Evolutionary conservation across 2,888 invertebrate species (phyloP), one percentile per base, ranked within the genome.

Genomic region (Callosobruchus maculatus): DNA sequence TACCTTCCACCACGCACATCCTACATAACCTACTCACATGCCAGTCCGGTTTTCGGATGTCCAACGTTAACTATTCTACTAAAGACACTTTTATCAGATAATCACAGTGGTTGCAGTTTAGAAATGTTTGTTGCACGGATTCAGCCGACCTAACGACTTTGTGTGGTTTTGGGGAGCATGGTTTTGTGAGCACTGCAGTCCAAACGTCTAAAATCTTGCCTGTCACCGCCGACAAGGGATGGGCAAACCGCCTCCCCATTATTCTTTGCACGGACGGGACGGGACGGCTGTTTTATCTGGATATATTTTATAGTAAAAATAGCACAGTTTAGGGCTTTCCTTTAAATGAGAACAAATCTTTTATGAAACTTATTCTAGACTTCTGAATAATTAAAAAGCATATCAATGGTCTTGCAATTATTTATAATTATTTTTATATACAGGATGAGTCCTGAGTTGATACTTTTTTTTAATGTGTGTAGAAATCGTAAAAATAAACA

Each of bases 101-200:
- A 79, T 79, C 79, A 79, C 79, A 78, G 78, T 75, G 75, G 78
- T 78, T 78, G 74, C 75, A 74, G 70, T 77, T 77, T 76, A 74
- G 74, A 75, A 79, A 72, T 71, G 26, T 68, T 72, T 71, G 74
- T 76, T 75, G 76, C 78, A 78, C 77, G 75, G 76, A 49, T 49
- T 5, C 49, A 49, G 49, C 49, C 18, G 49, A 49, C 7, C 49
- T 68, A 22, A n/a, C 31, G 22, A 22, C 22, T 21, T 71, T 68
- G 22, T 21, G 21, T 68, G 21, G 21, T 68, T 68, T 68, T 68
- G 68, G 7, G 81, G 80, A 82, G 82, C 84, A 84, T 84, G 82
- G 80, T 85, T 84, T 84, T 85, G 84, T 83, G 85, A 84, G 84
- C 86, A 86, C 86, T 86, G 86, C 86, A 86, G 86, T 85, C 84